phyloP scores from a whole-genome alignment of 2,888 invertebrate species.

The Agrenia bidenticulata region DNA sequence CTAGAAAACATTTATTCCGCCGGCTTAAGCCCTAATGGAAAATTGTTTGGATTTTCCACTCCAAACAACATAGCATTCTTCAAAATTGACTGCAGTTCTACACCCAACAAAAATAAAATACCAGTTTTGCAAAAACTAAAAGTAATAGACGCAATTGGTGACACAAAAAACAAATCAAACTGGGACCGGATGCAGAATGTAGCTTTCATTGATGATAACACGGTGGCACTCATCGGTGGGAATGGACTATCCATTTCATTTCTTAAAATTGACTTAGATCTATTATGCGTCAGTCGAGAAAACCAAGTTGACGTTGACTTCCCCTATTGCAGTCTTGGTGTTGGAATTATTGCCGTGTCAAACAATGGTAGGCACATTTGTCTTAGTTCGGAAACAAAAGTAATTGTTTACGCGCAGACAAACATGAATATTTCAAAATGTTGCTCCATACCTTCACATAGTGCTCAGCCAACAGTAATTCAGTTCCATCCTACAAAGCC shows the following conservation, averaged over 20 bases:
- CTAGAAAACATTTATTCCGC: slow-evolving; percentile 36
- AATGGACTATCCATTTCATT: not conserved
- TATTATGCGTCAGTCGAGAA: not conserved
- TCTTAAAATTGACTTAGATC: not conserved
- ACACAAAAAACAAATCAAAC: not conserved
- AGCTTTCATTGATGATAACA: not conserved
- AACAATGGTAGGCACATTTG: slow-evolving; percentile 23
- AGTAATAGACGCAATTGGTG: not conserved
- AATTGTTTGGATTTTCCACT: slow-evolving; percentile 37
- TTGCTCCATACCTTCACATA: slow-evolving; percentile 33
- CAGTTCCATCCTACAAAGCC: slow-evolving; percentile 39
- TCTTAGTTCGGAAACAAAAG: slow-evolving; percentile 18
- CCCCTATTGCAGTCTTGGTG: slow-evolving; percentile 10
- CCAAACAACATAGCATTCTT: slow-evolving; percentile 27
- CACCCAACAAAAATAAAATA: not conserved
- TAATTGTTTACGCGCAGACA: slow-evolving; percentile 26
- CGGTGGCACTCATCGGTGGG: not conserved
- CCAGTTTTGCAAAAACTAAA: not conserved
- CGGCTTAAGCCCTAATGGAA: slow-evolving; percentile 35
- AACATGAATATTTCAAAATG: slow-evolving; percentile 11
- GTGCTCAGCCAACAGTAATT: slow-evolving; percentile 32
- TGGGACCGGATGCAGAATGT: not conserved
- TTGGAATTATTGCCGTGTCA: slow-evolving; percentile 7
- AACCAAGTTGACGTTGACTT: not conserved
- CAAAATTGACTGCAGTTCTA: not conserved